Base-by-base conservation (phyloP, 1,140 invertebrate species). In the Anastatus disparis region DNA sequence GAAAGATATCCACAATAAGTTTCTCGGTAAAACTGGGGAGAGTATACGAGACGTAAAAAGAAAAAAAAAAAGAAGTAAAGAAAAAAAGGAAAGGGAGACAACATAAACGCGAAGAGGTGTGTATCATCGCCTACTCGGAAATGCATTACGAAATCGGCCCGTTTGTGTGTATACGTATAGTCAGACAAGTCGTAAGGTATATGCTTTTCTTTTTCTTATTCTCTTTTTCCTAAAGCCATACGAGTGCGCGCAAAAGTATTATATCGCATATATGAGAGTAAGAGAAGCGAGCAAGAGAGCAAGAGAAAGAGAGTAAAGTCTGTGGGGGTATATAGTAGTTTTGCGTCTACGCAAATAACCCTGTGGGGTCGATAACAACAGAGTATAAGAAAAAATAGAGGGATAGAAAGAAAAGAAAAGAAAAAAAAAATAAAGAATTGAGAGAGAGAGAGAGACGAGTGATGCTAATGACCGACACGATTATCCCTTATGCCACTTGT, bases 391-490 rank as follows among this genome's bases (percentile, higher is more conserved):
- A n/a, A n/a, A n/a, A n/a, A n/a, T n/a, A 3, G 8, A 53, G 53
- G n/a, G 31, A 38, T 4, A 8, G 20, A n/a, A n/a, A n/a, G n/a
- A n/a, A n/a, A n/a, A n/a, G n/a, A n/a, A n/a, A n/a, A n/a, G n/a
- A n/a, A n/a, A n/a, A n/a, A n/a, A n/a, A n/a, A n/a, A n/a, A n/a
- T n/a, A n/a, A n/a, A n/a, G n/a, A n/a, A n/a, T n/a, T n/a, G n/a
- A n/a, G n/a, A n/a, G n/a, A 48, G 7, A 59, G 35, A 22, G 27
- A 24, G 55, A 26, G 13, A 9, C 38, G 22, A 46, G 55, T 68
- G 27, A 67, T 64, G 69, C 67, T 74, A 72, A 72, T 58, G 71
- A 70, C 73, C 52, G 44, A 38, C 50, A 53, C 55, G 66, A 70
- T 69, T 70, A 74, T 71, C 40, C n/a, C 65, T 71, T 66, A 27